Conservation (phyloP, 2,797 vertebrate species). For the Acropternis orthonyx region DNA sequence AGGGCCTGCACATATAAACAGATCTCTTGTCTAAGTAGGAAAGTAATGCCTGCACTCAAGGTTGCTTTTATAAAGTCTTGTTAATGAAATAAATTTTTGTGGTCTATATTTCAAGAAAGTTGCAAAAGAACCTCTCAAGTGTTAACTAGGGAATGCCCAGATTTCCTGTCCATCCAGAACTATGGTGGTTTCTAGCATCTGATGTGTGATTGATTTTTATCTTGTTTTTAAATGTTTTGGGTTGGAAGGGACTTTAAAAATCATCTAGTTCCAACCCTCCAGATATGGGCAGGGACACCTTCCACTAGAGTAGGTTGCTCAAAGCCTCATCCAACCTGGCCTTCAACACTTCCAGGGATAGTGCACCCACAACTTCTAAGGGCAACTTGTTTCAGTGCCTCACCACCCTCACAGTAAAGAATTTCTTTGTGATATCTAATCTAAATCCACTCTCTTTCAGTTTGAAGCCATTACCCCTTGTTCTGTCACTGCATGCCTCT, state of each 20-base stretch:
- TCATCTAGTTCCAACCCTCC: background rate
- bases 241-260: background rate
- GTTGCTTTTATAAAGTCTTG: background rate
- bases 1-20: background rate
- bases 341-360: background rate
- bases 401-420: background rate
- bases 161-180: background rate
- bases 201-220: background rate
- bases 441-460: background rate
- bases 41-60: background rate
- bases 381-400: background rate
- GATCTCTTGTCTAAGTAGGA: background rate
- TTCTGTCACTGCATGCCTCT: background rate
- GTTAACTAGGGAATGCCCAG: background rate
- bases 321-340: background rate
- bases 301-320: background rate
- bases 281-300: background rate
- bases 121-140: background rate
- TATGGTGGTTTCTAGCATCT: background rate
- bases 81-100: background rate
- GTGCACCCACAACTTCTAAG: background rate
- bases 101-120: background rate
- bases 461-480: background rate
- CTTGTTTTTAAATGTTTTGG: background rate
- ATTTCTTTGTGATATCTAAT: background rate